Conservation (phyloP, 2,797 vertebrate genomes). For the Helostoma temminkii region DNA sequence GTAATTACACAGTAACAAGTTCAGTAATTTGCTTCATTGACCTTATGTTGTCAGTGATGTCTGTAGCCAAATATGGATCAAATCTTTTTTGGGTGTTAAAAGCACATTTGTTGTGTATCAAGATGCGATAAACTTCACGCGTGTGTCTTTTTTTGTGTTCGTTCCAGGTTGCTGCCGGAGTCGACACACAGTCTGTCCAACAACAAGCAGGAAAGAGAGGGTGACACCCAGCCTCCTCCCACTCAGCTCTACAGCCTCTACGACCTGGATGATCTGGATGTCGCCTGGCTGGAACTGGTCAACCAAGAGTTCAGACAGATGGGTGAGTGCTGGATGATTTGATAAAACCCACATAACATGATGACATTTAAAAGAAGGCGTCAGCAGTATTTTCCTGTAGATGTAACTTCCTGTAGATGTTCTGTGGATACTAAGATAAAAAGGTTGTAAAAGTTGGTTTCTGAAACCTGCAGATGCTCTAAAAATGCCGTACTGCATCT, state of each 20-base stretch:
- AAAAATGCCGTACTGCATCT: not conserved
- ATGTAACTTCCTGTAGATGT: no score
- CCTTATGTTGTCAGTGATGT: no score
- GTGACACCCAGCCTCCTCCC: slow-evolving; percentile 68
- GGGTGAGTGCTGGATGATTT: slow-evolving; percentile 83
- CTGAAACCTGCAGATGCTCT: slow-evolving; percentile 3
- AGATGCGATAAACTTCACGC: not conserved
- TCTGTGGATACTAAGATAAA: no score
- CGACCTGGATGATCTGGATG: slow-evolving; percentile 95
- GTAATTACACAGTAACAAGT: no score
- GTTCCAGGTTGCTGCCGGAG: slow-evolving; percentile 74
- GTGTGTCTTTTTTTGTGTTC: slow-evolving; percentile 21
- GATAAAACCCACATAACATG: not conserved
- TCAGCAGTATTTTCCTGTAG: slow-evolving; percentile 4
- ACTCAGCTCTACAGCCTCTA: slow-evolving; percentile 88
- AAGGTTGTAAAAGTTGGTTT: not conserved
- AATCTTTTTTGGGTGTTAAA: not conserved
- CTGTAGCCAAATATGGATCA: no score
- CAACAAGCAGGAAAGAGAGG: slow-evolving; percentile 47
- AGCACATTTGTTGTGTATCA: not conserved
- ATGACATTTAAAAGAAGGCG: no score
- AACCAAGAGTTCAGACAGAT: slow-evolving; percentile 94
- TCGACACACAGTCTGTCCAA: slow-evolving; percentile 56
- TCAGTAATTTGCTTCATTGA: no score
- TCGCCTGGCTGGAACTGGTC: slow-evolving; percentile 93